These are phyloP conservation scores for Caenorhabditis panamensis DNA, from an alignment of 2,888 invertebrate species.

Conservation along the genomic window DNA sequence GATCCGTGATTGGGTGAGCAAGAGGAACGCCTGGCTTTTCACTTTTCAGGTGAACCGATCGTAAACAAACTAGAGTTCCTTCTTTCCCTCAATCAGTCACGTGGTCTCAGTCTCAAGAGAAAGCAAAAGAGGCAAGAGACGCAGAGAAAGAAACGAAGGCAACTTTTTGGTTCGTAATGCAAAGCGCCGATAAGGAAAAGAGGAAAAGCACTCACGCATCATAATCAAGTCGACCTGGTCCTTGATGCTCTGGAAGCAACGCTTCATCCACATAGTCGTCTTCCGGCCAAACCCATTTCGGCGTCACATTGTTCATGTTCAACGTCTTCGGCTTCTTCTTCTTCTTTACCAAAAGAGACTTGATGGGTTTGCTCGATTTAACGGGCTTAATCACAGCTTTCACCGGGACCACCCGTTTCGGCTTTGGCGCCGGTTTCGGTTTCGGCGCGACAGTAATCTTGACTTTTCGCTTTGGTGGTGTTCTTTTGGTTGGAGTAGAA, in stretches of 20 bases:
- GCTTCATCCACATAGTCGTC: slow-evolving; percentile 61
- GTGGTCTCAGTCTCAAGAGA: too few relatives aligned
- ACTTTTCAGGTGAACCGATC: not conserved
- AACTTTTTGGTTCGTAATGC: too few relatives aligned
- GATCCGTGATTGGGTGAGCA: not conserved
- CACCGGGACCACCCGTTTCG: not conserved
- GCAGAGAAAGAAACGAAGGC: not conserved
- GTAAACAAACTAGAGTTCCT: slow-evolving; percentile 1
- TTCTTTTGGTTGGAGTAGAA: too few relatives aligned
- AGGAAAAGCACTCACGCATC: slow-evolving; percentile 74
- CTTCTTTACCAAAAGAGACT: not conserved
- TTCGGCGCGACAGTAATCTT: slow-evolving; percentile 3
- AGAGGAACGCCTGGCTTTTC: too few relatives aligned
- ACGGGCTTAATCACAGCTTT: too few relatives aligned
- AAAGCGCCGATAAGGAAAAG: slow-evolving; percentile 1
- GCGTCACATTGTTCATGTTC: slow-evolving; percentile 30
- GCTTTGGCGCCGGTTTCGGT: slow-evolving; percentile 2
- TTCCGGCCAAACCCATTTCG: slow-evolving; percentile 64
- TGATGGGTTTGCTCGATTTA: not conserved
- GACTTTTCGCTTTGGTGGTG: slow-evolving; percentile 6
- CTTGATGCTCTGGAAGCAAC: slow-evolving; percentile 61
- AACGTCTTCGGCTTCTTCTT: slow-evolving; percentile 11
- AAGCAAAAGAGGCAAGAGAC: not conserved
- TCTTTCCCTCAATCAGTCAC: slow-evolving; percentile 1
- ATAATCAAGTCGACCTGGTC: slow-evolving; percentile 63